Conservation (phyloP, 2,113 vertebrate genomes). For the Ciconia maguari region DNA sequence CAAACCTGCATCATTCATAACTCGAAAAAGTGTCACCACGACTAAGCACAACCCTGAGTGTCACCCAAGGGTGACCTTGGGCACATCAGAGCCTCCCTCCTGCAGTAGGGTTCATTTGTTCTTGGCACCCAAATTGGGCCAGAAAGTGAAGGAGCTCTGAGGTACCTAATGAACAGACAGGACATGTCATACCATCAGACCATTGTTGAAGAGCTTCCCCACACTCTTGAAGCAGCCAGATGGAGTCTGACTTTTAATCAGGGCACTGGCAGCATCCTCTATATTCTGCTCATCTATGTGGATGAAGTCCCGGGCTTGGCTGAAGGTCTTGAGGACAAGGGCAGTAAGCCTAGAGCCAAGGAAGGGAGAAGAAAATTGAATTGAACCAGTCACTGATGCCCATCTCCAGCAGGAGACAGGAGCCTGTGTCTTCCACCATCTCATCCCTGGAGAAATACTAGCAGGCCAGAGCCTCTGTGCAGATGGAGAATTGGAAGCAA, state of each 20-base stretch:
- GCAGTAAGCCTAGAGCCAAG: constrained; percentile 67
- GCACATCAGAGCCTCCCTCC: neutral
- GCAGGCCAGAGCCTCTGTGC: neutral
- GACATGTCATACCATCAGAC: constrained; percentile 63
- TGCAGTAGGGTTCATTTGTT: neutral
- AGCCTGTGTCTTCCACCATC: neutral
- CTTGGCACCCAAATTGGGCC: neutral
- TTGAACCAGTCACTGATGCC: neutral
- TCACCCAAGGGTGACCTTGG: neutral
- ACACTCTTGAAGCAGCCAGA: constrained; percentile 70
- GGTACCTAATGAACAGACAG: neutral
- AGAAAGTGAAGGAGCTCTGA: neutral
- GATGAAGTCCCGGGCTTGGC: constrained; percentile 64
- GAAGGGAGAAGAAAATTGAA: neutral
- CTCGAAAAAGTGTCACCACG: neutral
- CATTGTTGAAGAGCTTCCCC: constrained; percentile 73
- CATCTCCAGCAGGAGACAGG: neutral
- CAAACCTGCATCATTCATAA: neutral
- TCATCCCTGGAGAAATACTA: neutral
- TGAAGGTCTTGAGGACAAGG: constrained; percentile 75
- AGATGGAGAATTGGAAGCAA: neutral
- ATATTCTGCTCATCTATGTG: constrained; percentile 67
- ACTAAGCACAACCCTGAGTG: neutral
- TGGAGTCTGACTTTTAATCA: constrained; percentile 40
- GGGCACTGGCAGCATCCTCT: constrained; percentile 47